Conservation (phyloP, 2,113 vertebrate species). For the Sphyrna mokarran region DNA sequence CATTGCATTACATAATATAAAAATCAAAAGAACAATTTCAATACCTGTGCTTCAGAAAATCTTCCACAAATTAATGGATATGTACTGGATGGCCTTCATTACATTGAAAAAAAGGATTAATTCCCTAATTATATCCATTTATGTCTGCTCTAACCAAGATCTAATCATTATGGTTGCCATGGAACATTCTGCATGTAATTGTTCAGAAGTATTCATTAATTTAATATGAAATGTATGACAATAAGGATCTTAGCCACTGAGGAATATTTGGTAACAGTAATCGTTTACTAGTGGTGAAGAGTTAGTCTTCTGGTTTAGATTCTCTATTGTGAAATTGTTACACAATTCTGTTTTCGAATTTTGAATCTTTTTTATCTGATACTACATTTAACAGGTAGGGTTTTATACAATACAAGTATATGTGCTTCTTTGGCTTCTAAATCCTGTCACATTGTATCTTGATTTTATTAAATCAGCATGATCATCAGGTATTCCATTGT, state of each 20-base stretch:
- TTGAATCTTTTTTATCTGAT: not conserved
- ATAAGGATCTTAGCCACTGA: constrained; percentile 14
- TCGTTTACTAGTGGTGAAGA: not conserved
- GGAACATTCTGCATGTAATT: not conserved
- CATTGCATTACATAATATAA: not conserved
- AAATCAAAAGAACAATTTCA: constrained; percentile 24
- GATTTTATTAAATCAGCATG: not conserved
- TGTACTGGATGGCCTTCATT: constrained; percentile 20
- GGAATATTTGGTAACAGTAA: constrained; percentile 22
- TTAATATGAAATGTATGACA: constrained; percentile 26
- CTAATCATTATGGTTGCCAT: constrained; percentile 30
- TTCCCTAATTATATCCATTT: constrained; percentile 29
- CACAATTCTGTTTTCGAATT: not conserved
- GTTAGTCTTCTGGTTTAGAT: not conserved
- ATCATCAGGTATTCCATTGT: not conserved
- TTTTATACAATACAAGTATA: not conserved
- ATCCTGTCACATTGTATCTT: not conserved
- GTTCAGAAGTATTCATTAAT: constrained; percentile 32
- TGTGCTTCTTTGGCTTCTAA: not conserved
- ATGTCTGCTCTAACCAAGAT: constrained; percentile 14
- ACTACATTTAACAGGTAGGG: not conserved
- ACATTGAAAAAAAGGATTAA: constrained; percentile 5
- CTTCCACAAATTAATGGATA: constrained; percentile 22
- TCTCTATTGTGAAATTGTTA: not conserved
- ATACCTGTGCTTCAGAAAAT: constrained; percentile 21